A percentile compares a stretch with the other conserved stretches of the same genome.
Conservation (phyloP, 1,140 invertebrate species). For the Leptinotarsa texana region DNA sequence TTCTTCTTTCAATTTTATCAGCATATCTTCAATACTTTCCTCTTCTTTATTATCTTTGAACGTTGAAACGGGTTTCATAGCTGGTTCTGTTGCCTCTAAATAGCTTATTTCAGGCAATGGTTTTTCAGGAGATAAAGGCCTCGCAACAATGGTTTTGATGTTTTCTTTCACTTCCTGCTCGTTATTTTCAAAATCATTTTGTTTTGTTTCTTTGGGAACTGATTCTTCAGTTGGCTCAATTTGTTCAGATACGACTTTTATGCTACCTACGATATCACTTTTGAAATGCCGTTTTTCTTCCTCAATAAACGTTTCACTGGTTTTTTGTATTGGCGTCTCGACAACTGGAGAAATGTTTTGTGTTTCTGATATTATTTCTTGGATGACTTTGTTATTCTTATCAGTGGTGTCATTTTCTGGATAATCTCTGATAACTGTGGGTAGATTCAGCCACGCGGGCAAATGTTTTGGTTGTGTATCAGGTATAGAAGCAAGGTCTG, state of each 20-base stretch:
- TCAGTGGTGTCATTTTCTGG: neutral
- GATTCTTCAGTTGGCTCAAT: neutral
- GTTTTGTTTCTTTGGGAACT: neutral
- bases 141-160: neutral
- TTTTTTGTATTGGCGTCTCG: neutral
- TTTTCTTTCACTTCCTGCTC: neutral
- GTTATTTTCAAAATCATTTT: neutral
- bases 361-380: neutral
- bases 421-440: neutral
- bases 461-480: slow-evolving; percentile 2
- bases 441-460: neutral
- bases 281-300: neutral
- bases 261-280: no score
- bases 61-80: slow-evolving; percentile 10
- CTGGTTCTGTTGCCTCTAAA: slow-evolving; percentile 23
- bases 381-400: neutral
- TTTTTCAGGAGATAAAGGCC: slow-evolving; percentile 22
- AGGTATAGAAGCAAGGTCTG: slow-evolving; percentile 12
- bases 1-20: slow-evolving; percentile 9
- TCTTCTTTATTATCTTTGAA: slow-evolving; percentile 20
- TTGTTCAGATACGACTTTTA: neutral
- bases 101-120: slow-evolving; percentile 24
- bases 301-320: neutral
- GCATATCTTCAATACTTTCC: slow-evolving; percentile 19
- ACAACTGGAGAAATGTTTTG: neutral